Conservation (phyloP, 1,140 invertebrate genomes). For the Formica selysi region DNA sequence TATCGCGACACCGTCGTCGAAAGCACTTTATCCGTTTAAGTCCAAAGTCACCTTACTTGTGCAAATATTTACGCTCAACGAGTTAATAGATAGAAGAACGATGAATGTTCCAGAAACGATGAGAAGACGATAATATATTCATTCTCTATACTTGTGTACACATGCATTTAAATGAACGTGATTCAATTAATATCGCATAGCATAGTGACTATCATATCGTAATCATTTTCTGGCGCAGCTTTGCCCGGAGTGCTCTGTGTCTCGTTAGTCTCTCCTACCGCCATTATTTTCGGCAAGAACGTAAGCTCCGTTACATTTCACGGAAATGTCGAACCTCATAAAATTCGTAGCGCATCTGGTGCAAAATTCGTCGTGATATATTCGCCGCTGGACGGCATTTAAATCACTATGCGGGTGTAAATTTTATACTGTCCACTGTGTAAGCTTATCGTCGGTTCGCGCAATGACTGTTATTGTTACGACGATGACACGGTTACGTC, state of each 20-base stretch:
- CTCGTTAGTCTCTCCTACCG: constrained; percentile 19
- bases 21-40: constrained; percentile 12
- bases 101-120: neutral
- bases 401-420: constrained; percentile 57
- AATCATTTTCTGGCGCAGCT: constrained; percentile 23
- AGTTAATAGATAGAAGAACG: neutral
- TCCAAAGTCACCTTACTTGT: neutral
- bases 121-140: neutral
- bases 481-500: constrained; percentile 47
- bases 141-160: neutral
- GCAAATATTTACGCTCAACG: constrained; percentile 17
- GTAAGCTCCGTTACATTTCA: constrained; percentile 14
- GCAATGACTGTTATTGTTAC: constrained; percentile 59
- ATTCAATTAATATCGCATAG: constrained; percentile 37
- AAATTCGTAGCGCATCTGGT: constrained; percentile 49
- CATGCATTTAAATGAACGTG: constrained; percentile 30
- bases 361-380: constrained; percentile 27
- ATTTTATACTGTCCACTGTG: constrained; percentile 58
- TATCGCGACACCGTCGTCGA: neutral
- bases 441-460: constrained; percentile 53
- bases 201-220: constrained; percentile 52
- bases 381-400: constrained; percentile 41
- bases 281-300: constrained; percentile 23
- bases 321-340: constrained; percentile 27
- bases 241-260: neutral